A percentile compares a stretch with the other conserved stretches of the same genome.
Evolutionary conservation across 1,140 invertebrate species (phyloP).

Genomic region (Calycopis cecrops): DNA sequence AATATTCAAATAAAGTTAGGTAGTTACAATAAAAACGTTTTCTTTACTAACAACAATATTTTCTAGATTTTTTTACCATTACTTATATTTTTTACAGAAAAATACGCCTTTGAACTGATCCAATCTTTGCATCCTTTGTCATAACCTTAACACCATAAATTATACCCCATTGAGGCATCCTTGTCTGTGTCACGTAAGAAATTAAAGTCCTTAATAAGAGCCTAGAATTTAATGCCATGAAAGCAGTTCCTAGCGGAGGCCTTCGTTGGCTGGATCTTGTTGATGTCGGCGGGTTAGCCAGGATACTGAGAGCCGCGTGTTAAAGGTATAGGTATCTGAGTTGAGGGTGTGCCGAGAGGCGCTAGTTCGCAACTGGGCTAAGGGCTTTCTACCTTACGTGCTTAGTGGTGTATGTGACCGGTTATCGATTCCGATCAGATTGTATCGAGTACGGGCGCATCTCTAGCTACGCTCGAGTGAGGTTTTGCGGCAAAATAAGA

Average conservation of each 20-base stretch:
- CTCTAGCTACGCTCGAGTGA: no score
- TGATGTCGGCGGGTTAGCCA: slow-evolving; percentile 21
- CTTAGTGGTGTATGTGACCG: slow-evolving; percentile 34
- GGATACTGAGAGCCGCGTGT: slow-evolving; percentile 28
- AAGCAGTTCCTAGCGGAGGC: slow-evolving; percentile 20
- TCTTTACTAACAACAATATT: no score
- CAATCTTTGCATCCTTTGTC: no score
- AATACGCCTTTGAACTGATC: no score
- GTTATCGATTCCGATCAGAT: slow-evolving; percentile 30
- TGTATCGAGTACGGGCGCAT: background rate
- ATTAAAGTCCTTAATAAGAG: slow-evolving; percentile 30
- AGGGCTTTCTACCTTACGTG: slow-evolving; percentile 46
- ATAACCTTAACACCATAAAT: no score
- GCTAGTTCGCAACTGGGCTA: slow-evolving; percentile 55
- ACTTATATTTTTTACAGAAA: no score
- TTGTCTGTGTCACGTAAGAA: slow-evolving; percentile 16
- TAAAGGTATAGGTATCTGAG: slow-evolving; percentile 37
- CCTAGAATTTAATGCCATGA: slow-evolving; percentile 22
- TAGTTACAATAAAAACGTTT: no score
- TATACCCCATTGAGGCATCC: no score
- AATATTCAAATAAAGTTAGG: no score
- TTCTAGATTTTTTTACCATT: no score
- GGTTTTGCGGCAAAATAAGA: no score
- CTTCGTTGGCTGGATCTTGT: slow-evolving; percentile 25
- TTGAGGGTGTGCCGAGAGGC: slow-evolving; percentile 36